These are phyloP conservation scores for Tiliacea aurago DNA, from an alignment of 2,888 invertebrate species.

Conservation along the genomic window DNA sequence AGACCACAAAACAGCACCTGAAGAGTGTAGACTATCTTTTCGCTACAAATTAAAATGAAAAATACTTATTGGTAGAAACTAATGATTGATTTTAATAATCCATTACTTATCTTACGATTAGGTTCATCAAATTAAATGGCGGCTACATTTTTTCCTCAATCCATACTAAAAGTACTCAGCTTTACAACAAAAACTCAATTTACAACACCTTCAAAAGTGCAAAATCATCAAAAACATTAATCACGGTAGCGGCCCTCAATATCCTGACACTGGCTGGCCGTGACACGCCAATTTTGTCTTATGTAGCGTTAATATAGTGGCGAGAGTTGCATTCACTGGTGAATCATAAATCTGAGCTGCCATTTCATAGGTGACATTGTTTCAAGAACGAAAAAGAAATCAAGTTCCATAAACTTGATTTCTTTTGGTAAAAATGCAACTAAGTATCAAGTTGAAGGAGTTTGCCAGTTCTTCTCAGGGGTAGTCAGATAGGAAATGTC, in stretches of 20 bases:
- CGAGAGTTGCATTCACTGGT: constrained; percentile 34
- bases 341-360: constrained; percentile 50
- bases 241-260: constrained; percentile 44
- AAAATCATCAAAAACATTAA: constrained; percentile 52
- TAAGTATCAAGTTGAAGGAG: too few relatives aligned
- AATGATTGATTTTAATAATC: not conserved
- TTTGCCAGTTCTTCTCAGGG: too few relatives aligned
- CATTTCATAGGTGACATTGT: constrained; percentile 34
- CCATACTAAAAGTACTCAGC: not conserved
- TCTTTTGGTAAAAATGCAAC: not conserved
- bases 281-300: constrained; percentile 52
- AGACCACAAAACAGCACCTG: not conserved
- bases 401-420: too few relatives aligned
- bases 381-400: constrained; percentile 26
- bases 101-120: not conserved
- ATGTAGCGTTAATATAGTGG: constrained; percentile 34
- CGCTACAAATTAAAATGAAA: not conserved
- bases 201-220: constrained; percentile 43
- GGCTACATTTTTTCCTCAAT: not conserved
- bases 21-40: not conserved
- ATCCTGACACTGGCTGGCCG: constrained; percentile 30
- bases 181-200: constrained; percentile 47
- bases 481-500: too few relatives aligned
- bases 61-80: not conserved
- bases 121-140: not conserved